Percentiles rank a stretch among this genome's conserved stretches.
Conservation (phyloP, 1,140 invertebrate species). For the Chelonus insularis region DNA sequence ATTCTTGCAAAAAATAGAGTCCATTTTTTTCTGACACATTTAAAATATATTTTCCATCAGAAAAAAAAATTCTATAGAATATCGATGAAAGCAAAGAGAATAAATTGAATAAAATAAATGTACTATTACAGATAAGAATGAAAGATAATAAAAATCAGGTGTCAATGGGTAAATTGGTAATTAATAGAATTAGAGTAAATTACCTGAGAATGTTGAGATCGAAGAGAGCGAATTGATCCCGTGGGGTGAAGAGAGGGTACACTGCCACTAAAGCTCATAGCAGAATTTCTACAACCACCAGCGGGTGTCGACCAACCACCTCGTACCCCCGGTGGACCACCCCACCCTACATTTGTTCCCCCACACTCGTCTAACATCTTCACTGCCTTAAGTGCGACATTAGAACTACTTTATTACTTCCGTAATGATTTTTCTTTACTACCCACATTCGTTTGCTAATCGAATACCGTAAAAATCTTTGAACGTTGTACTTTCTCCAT, state of each 20-base stretch:
- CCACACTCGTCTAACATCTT: slow-evolving; percentile 51
- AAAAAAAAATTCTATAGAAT: too few relatives aligned
- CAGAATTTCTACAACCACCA: slow-evolving; percentile 50
- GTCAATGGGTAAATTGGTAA: neutral
- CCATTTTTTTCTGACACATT: too few relatives aligned
- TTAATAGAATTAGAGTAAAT: neutral
- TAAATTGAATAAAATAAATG: too few relatives aligned
- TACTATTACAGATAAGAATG: too few relatives aligned
- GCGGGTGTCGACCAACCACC: slow-evolving; percentile 52
- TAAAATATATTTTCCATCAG: too few relatives aligned
- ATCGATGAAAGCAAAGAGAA: too few relatives aligned
- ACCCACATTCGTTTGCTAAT: slow-evolving; percentile 13
- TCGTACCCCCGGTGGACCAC: slow-evolving; percentile 43
- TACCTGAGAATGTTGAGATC: slow-evolving; percentile 54
- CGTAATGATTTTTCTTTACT: slow-evolving; percentile 6
- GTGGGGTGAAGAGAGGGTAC: slow-evolving; percentile 53
- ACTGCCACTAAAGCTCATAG: slow-evolving; percentile 54
- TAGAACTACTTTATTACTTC: neutral
- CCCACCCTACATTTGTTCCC: slow-evolving; percentile 43
- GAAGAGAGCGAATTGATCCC: slow-evolving; percentile 51
- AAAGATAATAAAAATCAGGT: neutral
- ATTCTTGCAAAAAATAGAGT: too few relatives aligned
- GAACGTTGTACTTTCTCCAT: slow-evolving; percentile 1
- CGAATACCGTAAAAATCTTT: slow-evolving; percentile 24
- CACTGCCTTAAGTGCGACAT: slow-evolving; percentile 12